Conservation (phyloP, 1,140 invertebrate species). For the Caenorhabditis remanei region DNA sequence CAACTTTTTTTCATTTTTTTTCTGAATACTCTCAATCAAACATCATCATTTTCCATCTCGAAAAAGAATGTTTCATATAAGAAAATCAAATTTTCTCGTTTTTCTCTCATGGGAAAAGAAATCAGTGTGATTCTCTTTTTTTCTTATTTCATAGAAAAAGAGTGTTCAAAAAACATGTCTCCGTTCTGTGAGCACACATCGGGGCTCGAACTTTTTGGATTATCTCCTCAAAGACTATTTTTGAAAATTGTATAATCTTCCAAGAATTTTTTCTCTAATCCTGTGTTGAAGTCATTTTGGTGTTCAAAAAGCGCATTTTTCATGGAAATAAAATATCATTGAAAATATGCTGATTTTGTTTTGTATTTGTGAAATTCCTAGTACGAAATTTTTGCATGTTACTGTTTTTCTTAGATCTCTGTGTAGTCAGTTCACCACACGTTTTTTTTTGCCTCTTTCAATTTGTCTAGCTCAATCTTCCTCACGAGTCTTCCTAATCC, state of each 20-base stretch:
- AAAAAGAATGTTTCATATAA: neutral
- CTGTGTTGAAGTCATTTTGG: no score
- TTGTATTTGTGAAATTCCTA: neutral
- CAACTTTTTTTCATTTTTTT: neutral
- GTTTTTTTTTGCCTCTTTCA: neutral
- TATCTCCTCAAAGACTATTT: neutral
- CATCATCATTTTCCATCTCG: neutral
- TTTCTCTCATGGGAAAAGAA: neutral
- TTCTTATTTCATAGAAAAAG: neutral
- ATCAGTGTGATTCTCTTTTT: neutral
- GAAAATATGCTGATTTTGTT: neutral
- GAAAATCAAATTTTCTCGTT: neutral
- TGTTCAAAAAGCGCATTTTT: no score
- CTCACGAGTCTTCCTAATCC: neutral
- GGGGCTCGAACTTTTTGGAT: neutral
- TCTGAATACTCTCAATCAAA: conserved; percentile 30
- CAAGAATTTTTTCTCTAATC: no score
- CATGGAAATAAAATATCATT: no score
- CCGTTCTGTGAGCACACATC: neutral
- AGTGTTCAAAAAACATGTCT: neutral
- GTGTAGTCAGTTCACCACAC: no score
- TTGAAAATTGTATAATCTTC: no score
- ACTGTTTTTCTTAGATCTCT: no score
- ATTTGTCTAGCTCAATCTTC: neutral
- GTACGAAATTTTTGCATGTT: no score